phyloP scores from a whole-genome alignment of 1,140 invertebrate species.

The Penaeus japonicus region DNA sequence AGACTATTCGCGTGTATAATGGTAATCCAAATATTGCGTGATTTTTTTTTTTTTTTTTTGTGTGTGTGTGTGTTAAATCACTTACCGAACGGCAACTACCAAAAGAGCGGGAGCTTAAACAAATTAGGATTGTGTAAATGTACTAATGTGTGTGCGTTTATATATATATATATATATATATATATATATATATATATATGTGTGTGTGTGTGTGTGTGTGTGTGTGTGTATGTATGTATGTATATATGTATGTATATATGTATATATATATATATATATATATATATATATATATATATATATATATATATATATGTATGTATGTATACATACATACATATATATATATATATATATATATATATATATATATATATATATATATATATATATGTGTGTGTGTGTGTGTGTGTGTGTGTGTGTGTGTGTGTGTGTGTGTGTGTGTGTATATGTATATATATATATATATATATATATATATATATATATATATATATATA shows the following conservation, averaged over 20 bases:
- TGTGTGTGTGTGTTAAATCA: too few species aligned
- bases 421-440: not conserved
- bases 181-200: not conserved
- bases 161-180: not conserved
- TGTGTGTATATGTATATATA: not conserved
- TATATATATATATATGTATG: conserved; percentile 7
- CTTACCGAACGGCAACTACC: not conserved
- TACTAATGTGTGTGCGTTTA: not conserved
- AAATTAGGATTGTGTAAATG: too few species aligned
- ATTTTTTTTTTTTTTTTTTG: too few species aligned
- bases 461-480: too few species aligned
- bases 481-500: too few species aligned
- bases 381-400: not conserved
- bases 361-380: not conserved
- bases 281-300: conserved; percentile 2
- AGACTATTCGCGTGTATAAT: too few species aligned
- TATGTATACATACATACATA: not conserved
- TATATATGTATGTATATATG: not conserved
- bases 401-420: not conserved
- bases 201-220: not conserved
- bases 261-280: not conserved
- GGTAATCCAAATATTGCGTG: too few species aligned
- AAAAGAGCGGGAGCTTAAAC: not conserved
- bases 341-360: conserved; percentile 2
- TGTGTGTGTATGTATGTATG: not conserved